phyloP scores from a whole-genome alignment of 2,113 vertebrate genomes.

The Antechinus stuartii region DNA sequence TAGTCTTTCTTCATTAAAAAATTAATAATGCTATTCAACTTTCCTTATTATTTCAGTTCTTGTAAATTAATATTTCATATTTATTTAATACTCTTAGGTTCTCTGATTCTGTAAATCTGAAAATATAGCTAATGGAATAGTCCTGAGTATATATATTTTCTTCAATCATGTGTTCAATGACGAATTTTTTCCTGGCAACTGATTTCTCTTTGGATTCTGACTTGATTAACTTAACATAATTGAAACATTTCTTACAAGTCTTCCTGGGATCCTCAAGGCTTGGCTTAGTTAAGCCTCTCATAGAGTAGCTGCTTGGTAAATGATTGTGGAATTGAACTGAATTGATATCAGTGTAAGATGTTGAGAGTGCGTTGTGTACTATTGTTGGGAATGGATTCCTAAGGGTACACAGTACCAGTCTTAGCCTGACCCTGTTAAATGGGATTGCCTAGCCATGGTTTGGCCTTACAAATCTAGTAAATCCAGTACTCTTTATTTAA shows the following conservation, averaged over 20 bases:
- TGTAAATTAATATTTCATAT: neutral
- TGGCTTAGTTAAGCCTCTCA: neutral
- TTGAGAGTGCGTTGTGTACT: neutral
- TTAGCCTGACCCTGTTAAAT: neutral
- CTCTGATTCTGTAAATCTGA: neutral
- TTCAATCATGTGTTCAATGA: neutral
- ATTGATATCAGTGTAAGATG: neutral
- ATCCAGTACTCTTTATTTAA: neutral
- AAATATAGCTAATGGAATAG: neutral
- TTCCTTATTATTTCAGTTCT: neutral
- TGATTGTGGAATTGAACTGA: neutral
- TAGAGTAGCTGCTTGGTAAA: neutral
- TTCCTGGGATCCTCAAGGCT: neutral
- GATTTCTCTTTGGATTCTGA: neutral
- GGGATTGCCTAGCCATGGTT: neutral
- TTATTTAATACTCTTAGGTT: neutral
- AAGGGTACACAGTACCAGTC: neutral
- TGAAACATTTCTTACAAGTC: neutral
- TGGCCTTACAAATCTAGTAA: neutral
- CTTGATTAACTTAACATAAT: neutral
- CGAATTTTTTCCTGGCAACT: neutral
- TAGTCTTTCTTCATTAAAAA: neutral
- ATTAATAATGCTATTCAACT: neutral
- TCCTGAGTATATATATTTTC: neutral
- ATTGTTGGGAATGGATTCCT: neutral